A percentile compares a stretch with the other conserved stretches of the same genome.
These are phyloP conservation scores for Drosophila tani DNA, from an alignment of 1,140 invertebrate genomes.

Conservation along the genomic window DNA sequence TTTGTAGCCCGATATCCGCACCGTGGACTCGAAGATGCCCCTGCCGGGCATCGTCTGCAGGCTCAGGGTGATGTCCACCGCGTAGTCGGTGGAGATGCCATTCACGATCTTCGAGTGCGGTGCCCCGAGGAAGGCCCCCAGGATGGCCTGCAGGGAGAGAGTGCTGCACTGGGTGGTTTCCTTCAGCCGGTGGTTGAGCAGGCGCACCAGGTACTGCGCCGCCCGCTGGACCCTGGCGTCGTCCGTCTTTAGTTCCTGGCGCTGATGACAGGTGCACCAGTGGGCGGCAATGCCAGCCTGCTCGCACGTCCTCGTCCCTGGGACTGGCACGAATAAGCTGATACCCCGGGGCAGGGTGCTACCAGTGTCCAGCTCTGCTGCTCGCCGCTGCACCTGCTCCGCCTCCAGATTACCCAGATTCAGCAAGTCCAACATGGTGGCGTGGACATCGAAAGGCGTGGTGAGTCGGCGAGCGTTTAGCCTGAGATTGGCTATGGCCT, in stretches of 20 bases:
- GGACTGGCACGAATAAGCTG: slow-evolving; percentile 91
- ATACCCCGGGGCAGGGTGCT: slow-evolving; percentile 87
- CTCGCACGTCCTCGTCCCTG: slow-evolving; percentile 90
- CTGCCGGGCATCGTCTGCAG: slow-evolving; percentile 89
- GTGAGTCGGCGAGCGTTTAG: slow-evolving; percentile 90
- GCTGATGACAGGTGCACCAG: slow-evolving; percentile 93
- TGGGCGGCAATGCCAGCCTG: slow-evolving; percentile 91
- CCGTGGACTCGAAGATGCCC: slow-evolving; percentile 91
- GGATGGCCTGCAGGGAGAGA: slow-evolving; percentile 81
- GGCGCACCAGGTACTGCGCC: slow-evolving; percentile 86
- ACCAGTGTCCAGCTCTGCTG: slow-evolving; percentile 51
- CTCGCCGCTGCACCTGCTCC: slow-evolving; percentile 57
- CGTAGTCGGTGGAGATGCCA: slow-evolving; percentile 83
- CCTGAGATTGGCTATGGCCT: slow-evolving; percentile 89
- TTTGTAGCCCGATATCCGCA: slow-evolving; percentile 85
- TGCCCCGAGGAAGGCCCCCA: slow-evolving; percentile 67
- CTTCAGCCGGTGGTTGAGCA: slow-evolving; percentile 88
- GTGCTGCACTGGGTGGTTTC: slow-evolving; percentile 87
- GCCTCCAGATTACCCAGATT: slow-evolving; percentile 83
- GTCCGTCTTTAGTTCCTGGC: slow-evolving; percentile 86
- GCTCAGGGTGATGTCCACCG: slow-evolving; percentile 88
- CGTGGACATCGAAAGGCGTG: slow-evolving; percentile 93
- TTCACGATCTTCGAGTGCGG: slow-evolving; percentile 78
- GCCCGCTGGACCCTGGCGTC: slow-evolving; percentile 85
- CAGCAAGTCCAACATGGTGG: slow-evolving; percentile 88